Base-by-base conservation (phyloP, 2,113 vertebrate genomes). In the Dissostichus mawsoni region DNA sequence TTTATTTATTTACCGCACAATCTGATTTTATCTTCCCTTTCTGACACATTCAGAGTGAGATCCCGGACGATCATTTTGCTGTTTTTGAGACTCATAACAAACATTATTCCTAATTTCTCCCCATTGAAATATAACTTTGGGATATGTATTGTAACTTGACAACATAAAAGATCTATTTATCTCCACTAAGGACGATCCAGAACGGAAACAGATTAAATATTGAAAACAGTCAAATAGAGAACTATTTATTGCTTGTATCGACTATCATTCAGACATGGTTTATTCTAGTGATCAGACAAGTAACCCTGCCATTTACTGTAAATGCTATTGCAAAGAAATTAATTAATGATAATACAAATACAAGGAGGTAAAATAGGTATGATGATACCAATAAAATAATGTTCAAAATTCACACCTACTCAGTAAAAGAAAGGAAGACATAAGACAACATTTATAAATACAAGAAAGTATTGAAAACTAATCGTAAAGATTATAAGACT, bases 1-100 rank as follows among this genome's bases (percentile, higher is more conserved):
- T 61, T 53, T 45, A 88, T 89, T 78, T 80, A 69, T 80, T 83
- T 71, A 61, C 51, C 8, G 57, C 44, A 29, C 61, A 56, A 50
- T 64, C 72, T 55, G 47, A 70, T 76, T 84, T 74, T 80, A 70
- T 76, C 75, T 88, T 68, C 68, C 6, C 36, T 41, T 41, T 41
- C 36, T 36, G 36, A 36, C 5, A 36, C 36, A 36, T 36, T 36
- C 36, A 36, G 36, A 41, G 36, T 8, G 6, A 41, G 36, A 41
- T 41, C 36, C 5, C 36, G 36, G 36, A 41, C 8, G 36, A 41
- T 5, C 5, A 8, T 41, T 41, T 41, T 7, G 36, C 36, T 41
- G 1, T 41, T 5, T 36, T 41, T 41, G 36, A 41, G 6, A 41
- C 36, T 41, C 36, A 41, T 41, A 41, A 41, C 36, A 48, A 13